Percentiles rank a stretch among this genome's conserved stretches.
phyloP scores from a whole-genome alignment of 1,140 invertebrate genomes.

The Tetragnatha versicolor region DNA sequence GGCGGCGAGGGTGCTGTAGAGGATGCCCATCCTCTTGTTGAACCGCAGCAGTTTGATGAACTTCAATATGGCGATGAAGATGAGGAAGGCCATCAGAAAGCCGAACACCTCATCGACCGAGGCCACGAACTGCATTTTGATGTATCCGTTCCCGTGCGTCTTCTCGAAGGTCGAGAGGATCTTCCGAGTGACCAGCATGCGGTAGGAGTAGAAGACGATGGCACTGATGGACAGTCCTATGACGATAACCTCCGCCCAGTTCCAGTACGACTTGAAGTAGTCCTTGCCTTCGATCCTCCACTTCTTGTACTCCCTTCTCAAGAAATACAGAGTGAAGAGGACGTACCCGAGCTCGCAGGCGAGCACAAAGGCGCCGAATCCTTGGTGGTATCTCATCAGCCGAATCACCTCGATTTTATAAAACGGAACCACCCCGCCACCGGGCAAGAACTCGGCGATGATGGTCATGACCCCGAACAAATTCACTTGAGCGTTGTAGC shows the following conservation, averaged over 20 bases:
- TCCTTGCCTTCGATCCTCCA: conserved; percentile 61
- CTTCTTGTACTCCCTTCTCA: conserved; percentile 63
- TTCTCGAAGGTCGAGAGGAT: conserved; percentile 64
- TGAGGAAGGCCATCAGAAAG: conserved; percentile 64
- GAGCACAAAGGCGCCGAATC: conserved; percentile 61
- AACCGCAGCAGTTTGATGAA: conserved; percentile 68
- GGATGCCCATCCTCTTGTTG: conserved; percentile 63
- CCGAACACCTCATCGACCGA: conserved; percentile 67
- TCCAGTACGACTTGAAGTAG: conserved; percentile 68
- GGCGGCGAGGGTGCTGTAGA: conserved; percentile 61
- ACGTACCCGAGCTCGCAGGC: conserved; percentile 64
- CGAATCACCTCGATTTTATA: conserved; percentile 67
- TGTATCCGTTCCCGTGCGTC: conserved; percentile 65
- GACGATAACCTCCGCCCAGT: conserved; percentile 65
- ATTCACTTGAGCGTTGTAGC: conserved; percentile 70
- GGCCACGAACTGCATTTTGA: conserved; percentile 67
- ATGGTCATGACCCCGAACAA: conserved; percentile 67
- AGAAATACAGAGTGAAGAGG: conserved; percentile 67
- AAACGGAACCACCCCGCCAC: conserved; percentile 66
- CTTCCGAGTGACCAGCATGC: conserved; percentile 63
- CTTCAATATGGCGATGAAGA: conserved; percentile 68
- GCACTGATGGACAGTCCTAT: conserved; percentile 64
- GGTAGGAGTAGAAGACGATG: conserved; percentile 66
- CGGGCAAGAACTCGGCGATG: conserved; percentile 67
- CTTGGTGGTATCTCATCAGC: conserved; percentile 63